phyloP scores from a whole-genome alignment of 2,888 invertebrate genomes.

The Meiosimyza platycephala region DNA sequence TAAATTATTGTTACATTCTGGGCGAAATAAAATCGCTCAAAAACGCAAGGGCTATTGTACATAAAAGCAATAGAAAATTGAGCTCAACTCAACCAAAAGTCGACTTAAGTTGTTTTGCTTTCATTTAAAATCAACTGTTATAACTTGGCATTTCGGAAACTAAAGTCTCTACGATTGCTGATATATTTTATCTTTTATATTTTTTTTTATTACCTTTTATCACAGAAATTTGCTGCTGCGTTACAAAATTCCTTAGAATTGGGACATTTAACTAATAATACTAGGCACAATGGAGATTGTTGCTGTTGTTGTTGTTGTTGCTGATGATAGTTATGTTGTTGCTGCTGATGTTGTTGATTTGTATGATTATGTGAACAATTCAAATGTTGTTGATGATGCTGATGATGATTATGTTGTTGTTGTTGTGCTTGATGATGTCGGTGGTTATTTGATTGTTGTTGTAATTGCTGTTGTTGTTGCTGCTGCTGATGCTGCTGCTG shows the following conservation, averaged over 20 bases:
- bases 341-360: slow-evolving; percentile 42
- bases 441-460: slow-evolving; percentile 38
- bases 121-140: too few relatives aligned
- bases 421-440: slow-evolving; percentile 35
- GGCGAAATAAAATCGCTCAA: too few relatives aligned
- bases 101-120: too few relatives aligned
- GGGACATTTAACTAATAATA: slow-evolving; percentile 68
- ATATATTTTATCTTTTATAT: slow-evolving; percentile 33
- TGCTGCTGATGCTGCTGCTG: slow-evolving; percentile 54
- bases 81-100: too few relatives aligned
- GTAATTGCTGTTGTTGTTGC: slow-evolving; percentile 41
- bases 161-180: too few relatives aligned
- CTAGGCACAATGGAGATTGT: slow-evolving; percentile 66
- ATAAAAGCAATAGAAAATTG: too few relatives aligned
- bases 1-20: too few relatives aligned
- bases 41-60: too few relatives aligned
- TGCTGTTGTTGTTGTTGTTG: slow-evolving; percentile 51
- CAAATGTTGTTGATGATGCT: slow-evolving; percentile 39
- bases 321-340: slow-evolving; percentile 47
- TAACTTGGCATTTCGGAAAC: too few relatives aligned
- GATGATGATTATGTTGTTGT: slow-evolving; percentile 38
- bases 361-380: slow-evolving; percentile 42
- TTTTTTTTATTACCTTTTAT: slow-evolving; percentile 62
- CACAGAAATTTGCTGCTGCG: slow-evolving; percentile 66
- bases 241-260: slow-evolving; percentile 67